Conservation (phyloP, 1,140 invertebrate genomes). For the Papilio glaucus region DNA sequence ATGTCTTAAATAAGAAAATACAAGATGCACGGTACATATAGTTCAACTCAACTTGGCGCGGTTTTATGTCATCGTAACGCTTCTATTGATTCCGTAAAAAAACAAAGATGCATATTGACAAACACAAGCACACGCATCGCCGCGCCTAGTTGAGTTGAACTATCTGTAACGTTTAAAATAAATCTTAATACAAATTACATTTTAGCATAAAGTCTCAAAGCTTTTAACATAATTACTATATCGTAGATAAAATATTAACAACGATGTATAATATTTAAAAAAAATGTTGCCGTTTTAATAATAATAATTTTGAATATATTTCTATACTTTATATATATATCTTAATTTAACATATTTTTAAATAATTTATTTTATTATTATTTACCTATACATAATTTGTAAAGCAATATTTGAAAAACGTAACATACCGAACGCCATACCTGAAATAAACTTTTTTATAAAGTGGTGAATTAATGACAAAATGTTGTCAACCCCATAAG, state of each 20-base stretch:
- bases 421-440: background rate
- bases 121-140: background rate
- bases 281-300: background rate
- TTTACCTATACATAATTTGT: background rate
- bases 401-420: background rate
- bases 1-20: background rate
- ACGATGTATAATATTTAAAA: background rate
- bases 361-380: background rate
- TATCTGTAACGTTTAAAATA: background rate
- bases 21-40: background rate
- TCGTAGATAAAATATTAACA: background rate
- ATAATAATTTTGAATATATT: background rate
- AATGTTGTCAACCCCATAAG: background rate
- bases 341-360: too few species aligned
- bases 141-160: background rate
- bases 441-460: too few species aligned
- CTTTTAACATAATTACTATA: background rate
- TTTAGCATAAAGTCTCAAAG: background rate
- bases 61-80: too few species aligned
- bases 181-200: background rate
- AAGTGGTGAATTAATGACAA: too few species aligned
- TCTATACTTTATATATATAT: too few species aligned
- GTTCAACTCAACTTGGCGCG: background rate
- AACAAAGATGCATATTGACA: background rate
- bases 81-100: too few species aligned